These are phyloP conservation scores for Centropus unirufus DNA, from an alignment of 2,113 vertebrate genomes.

Conservation along the genomic window DNA sequence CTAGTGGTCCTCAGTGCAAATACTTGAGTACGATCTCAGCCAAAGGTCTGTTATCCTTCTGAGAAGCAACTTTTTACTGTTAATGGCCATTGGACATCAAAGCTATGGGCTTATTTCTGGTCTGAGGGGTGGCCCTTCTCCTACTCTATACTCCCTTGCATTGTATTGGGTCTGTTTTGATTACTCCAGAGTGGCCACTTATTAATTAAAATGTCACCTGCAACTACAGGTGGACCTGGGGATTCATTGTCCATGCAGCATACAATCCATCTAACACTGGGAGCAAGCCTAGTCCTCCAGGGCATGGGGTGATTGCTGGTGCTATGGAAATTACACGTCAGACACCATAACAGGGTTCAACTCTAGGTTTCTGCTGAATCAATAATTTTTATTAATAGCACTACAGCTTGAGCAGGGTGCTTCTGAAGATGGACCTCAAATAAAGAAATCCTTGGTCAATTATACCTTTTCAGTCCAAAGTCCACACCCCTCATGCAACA, in stretches of 20 bases:
- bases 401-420: neutral
- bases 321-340: neutral
- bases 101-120: neutral
- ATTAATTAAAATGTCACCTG: neutral
- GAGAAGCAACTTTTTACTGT: neutral
- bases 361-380: neutral
- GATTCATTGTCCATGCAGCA: neutral
- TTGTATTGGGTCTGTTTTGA: neutral
- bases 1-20: neutral
- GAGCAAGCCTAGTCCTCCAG: neutral
- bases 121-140: neutral
- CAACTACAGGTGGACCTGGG: neutral
- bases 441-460: too few species aligned
- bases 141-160: neutral
- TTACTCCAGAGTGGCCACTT: neutral
- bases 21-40: neutral
- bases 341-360: neutral
- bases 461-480: too few species aligned
- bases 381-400: neutral
- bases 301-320: neutral
- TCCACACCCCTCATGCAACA: too few species aligned
- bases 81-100: neutral
- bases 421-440: neutral
- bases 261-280: too few species aligned
- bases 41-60: neutral